These are phyloP conservation scores for Theretra japonica DNA, from an alignment of 2,888 invertebrate species.

Conservation along the genomic window DNA sequence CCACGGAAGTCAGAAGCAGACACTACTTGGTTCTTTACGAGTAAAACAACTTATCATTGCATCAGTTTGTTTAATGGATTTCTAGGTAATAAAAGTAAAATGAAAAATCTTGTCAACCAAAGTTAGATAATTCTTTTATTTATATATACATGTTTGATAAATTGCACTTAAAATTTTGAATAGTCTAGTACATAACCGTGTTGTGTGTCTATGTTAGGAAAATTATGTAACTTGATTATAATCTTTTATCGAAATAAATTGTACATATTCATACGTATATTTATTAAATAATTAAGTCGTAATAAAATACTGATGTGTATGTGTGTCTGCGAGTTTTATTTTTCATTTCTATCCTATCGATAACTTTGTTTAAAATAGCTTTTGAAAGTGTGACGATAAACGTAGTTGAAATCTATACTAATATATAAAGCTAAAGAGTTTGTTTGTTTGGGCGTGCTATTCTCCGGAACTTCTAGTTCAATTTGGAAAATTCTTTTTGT, in stretches of 20 bases:
- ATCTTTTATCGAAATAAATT: conserved; percentile 9
- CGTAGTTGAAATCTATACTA: too few relatives aligned
- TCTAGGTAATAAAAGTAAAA: not conserved
- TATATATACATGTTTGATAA: conserved; percentile 15
- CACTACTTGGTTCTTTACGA: not conserved
- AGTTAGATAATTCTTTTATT: conserved; percentile 55
- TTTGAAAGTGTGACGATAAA: too few relatives aligned
- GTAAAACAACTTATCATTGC: not conserved
- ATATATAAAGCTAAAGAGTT: too few relatives aligned
- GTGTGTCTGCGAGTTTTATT: conserved; percentile 16
- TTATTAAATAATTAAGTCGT: conserved; percentile 69
- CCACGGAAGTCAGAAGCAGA: not conserved
- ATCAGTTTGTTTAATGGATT: not conserved
- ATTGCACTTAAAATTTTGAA: not conserved
- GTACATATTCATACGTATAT: conserved; percentile 36
- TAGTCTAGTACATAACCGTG: conserved; percentile 28
- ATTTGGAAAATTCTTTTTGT: too few relatives aligned
- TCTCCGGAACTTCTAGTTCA: too few relatives aligned
- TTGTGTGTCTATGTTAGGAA: conserved; percentile 29
- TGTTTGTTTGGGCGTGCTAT: too few relatives aligned
- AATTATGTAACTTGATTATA: conserved; percentile 13
- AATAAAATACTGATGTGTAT: conserved; percentile 52
- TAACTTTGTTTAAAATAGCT: not conserved
- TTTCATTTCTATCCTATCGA: conserved; percentile 5
- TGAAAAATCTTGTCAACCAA: conserved; percentile 57